phyloP scores from a whole-genome alignment of 2,797 vertebrate species.

The Halcyon smyrnensis region DNA sequence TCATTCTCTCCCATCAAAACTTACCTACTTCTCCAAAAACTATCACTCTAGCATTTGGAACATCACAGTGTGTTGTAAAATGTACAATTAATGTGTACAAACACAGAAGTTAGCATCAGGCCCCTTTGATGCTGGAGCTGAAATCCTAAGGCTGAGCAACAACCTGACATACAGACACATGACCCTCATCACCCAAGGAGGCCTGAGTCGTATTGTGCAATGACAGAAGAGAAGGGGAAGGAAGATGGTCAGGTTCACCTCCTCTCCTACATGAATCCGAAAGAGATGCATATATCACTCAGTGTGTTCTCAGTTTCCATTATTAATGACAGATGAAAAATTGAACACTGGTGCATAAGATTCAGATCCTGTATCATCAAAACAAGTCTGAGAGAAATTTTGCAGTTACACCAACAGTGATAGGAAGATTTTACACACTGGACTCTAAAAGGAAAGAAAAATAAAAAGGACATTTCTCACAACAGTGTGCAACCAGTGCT shows the following conservation, averaged over 20 bases:
- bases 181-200: neutral
- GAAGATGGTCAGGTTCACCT: neutral
- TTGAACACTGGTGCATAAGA: neutral
- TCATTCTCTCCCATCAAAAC: neutral
- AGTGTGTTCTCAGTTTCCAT: neutral
- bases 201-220: neutral
- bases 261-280: neutral
- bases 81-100: neutral
- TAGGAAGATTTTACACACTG: neutral
- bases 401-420: neutral
- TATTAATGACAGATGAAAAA: neutral
- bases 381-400: neutral
- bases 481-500: neutral
- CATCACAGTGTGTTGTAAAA: neutral
- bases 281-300: neutral
- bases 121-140: neutral
- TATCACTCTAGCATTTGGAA: neutral
- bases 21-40: neutral
- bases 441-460: neutral
- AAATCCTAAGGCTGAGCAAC: neutral
- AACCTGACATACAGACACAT: rapidly evolving
- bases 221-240: neutral
- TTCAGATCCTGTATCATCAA: neutral
- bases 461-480: neutral
- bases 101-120: neutral